Evolutionary conservation across 2,797 vertebrate genomes (phyloP).

Genomic region (Morus bassanus): DNA sequence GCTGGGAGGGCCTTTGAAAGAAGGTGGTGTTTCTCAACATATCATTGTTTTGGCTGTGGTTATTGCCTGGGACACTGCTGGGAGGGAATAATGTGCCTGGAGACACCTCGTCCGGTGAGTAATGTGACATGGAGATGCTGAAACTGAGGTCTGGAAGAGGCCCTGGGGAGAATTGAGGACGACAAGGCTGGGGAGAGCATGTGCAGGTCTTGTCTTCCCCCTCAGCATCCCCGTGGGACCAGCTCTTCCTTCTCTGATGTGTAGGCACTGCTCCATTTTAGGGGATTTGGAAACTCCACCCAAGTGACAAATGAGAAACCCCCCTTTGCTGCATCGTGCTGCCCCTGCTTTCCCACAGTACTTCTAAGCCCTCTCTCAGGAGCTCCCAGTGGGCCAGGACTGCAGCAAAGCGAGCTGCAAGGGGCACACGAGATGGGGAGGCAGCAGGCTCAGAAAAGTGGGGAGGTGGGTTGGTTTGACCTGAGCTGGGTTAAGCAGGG

Average conservation of each 20-base stretch:
- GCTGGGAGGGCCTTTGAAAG: not conserved
- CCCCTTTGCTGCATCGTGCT: not conserved
- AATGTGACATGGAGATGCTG: not conserved
- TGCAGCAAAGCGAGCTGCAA: accelerated
- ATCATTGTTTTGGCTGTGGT: not conserved
- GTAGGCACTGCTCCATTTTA: not conserved
- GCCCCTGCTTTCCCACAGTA: not conserved
- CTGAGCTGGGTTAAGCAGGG: not conserved
- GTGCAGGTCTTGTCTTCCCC: accelerated
- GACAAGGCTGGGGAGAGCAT: not conserved
- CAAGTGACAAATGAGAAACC: not conserved
- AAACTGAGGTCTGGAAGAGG: not conserved
- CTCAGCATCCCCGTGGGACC: not conserved
- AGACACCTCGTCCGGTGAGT: accelerated
- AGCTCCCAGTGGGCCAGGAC: not conserved
- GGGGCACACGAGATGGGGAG: accelerated
- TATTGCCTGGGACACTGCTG: not conserved
- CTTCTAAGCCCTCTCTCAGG: not conserved
- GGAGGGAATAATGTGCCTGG: not conserved
- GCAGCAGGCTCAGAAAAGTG: not conserved
- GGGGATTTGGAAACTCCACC: not conserved
- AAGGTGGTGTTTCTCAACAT: not conserved
- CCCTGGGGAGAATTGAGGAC: not conserved
- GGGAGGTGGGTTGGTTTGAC: not conserved
- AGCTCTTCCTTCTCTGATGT: not conserved